Percentiles rank a stretch among this genome's conserved stretches.
phyloP scores from a whole-genome alignment of 1,140 invertebrate genomes.

The Mizuhopecten yessoensis region DNA sequence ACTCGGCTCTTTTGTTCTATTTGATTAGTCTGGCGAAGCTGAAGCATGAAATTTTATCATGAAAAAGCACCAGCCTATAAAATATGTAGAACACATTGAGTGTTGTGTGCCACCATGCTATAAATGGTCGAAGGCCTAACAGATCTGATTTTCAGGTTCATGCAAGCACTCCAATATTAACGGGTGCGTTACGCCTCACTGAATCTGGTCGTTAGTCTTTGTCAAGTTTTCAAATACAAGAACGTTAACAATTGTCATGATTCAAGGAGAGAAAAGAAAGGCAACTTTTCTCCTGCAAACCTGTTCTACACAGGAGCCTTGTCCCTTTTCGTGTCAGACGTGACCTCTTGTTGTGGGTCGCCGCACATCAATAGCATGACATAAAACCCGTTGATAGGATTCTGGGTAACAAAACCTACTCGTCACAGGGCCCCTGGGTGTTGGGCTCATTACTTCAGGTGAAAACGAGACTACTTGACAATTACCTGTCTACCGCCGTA shows the following conservation, averaged over 20 bases:
- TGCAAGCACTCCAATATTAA: slow-evolving; percentile 14
- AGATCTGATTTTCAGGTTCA: slow-evolving; percentile 6
- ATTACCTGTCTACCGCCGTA: neutral
- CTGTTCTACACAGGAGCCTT: neutral
- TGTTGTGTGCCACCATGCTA: neutral
- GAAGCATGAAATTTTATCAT: slow-evolving; percentile 35
- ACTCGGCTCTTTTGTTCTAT: slow-evolving; percentile 13
- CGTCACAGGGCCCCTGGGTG: neutral
- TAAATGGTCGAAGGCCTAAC: neutral
- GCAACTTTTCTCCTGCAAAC: slow-evolving; percentile 13
- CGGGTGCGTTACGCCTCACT: neutral
- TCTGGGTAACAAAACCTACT: slow-evolving; percentile 44
- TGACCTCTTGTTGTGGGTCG: slow-evolving; percentile 26
- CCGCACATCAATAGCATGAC: slow-evolving; percentile 21
- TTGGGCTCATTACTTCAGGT: neutral
- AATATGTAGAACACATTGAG: neutral
- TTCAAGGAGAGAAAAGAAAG: slow-evolving; percentile 10
- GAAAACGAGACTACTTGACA: slow-evolving; percentile 13
- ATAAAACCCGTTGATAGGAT: slow-evolving; percentile 23
- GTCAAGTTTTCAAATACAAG: slow-evolving; percentile 29
- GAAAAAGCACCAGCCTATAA: slow-evolving; percentile 10
- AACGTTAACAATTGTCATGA: slow-evolving; percentile 32
- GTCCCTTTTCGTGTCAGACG: neutral
- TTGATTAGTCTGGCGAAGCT: slow-evolving; percentile 9
- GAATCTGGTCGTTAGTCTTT: slow-evolving; percentile 12